These are phyloP conservation scores for Drosophila borborema DNA, from an alignment of 2,888 invertebrate genomes.

Conservation along the genomic window DNA sequence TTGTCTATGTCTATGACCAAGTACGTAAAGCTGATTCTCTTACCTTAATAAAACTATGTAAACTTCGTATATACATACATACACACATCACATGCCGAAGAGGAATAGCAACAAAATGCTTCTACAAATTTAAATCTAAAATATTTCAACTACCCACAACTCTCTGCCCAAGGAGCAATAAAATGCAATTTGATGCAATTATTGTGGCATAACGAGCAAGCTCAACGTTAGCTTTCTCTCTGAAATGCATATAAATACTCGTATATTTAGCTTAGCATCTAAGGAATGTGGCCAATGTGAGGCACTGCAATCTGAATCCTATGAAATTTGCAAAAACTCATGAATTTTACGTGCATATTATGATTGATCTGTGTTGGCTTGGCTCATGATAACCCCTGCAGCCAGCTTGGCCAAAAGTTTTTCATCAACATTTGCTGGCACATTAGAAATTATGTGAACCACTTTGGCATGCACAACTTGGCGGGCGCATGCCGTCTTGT, in stretches of 20 bases:
- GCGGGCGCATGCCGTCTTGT: neutral
- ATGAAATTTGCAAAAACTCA: neutral
- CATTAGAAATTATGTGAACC: constrained; percentile 16
- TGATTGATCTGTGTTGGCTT: constrained; percentile 13
- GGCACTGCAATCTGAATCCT: neutral
- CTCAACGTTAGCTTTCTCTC: neutral
- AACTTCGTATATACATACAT: neutral
- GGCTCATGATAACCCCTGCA: neutral
- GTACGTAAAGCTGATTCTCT: no score
- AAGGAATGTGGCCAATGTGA: neutral
- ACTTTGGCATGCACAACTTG: constrained; percentile 24
- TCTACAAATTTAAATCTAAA: neutral
- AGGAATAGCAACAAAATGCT: neutral
- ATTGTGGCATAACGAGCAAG: neutral
- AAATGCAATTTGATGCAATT: constrained; percentile 2
- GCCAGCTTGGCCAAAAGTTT: neutral
- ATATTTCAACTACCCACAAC: neutral
- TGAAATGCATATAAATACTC: neutral
- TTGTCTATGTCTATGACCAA: no score
- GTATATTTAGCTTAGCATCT: neutral
- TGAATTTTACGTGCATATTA: constrained; percentile 10
- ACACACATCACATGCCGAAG: neutral
- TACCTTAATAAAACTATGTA: no score
- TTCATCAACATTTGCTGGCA: constrained; percentile 9
- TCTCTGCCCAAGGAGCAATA: neutral